Base-by-base conservation (phyloP, 53 echinoderm and acorn worm genomes). In the Antedon mediterranea region DNA sequence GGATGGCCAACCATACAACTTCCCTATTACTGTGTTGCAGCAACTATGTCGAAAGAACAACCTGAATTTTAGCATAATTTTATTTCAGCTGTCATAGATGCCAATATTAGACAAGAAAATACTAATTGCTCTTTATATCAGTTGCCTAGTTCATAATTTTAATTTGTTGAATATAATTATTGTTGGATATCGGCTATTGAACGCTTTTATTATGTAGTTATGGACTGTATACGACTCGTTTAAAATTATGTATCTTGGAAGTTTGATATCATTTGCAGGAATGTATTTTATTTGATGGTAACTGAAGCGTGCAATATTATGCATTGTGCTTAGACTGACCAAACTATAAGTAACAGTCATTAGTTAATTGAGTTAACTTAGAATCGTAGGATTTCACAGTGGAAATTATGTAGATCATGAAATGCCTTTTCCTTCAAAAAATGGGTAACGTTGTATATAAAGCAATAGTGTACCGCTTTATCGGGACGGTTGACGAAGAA, bases 1-100 rank as follows among this genome's bases (percentile, higher is more conserved):
- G 78, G 79, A 9, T 98, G 98, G 98, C 98, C 98, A 0, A 80
- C 84, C 43, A 31, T 98, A 72, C 85, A 79, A 11, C 73, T 90
- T 7, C 98, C 98, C 18, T 98, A 88, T 81, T 84, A 84, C 78
- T 88, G 88, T 30, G 81, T 98, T 5, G 88, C 90, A 41, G 92
- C 90, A 32, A 77, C 92, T 43, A 86, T 98, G 90, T 87, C 88
- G 74, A 98, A 90, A 73, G 86, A 94, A 43, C 57, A 57, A 57
- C 57, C 57, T 18, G 57, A 57, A 23, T 57, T 18, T 57, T 57
- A 57, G 23, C 57, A 57, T 2, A 23, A 57, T 1, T 41, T 41
- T 41, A 8, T 57, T 23, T 26, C 57, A 18, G 23, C 20, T 57
- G 57, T 18, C 57, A 57, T 2, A 57, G 57, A 57, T 13, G 57